Evolutionary conservation across 2,888 invertebrate genomes (phyloP).

Genomic region (Fabriciana adippe): DNA sequence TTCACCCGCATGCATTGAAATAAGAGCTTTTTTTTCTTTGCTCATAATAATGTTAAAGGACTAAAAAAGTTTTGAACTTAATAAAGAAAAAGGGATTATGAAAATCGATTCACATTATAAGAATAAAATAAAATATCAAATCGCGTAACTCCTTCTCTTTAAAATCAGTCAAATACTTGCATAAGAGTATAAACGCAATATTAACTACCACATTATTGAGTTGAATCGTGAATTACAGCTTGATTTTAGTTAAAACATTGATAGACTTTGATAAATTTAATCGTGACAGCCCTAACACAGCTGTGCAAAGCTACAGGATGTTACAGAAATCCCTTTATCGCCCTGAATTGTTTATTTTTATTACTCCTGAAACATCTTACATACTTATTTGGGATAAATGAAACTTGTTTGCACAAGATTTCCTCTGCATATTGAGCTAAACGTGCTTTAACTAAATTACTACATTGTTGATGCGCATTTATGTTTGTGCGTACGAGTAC

Average conservation of each 20-base stretch:
- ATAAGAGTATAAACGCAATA: too few relatives aligned
- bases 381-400: slow-evolving; percentile 10
- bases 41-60: too few relatives aligned
- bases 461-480: background rate
- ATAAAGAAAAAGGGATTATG: too few relatives aligned
- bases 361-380: slow-evolving; percentile 19
- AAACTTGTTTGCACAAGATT: background rate
- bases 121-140: too few relatives aligned
- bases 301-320: slow-evolving; percentile 43
- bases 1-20: too few relatives aligned
- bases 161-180: too few relatives aligned
- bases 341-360: slow-evolving; percentile 39
- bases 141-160: too few relatives aligned
- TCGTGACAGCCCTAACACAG: slow-evolving; percentile 29
- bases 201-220: too few relatives aligned
- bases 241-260: background rate
- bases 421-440: background rate
- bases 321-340: slow-evolving; percentile 46
- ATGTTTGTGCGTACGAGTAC: background rate
- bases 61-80: too few relatives aligned
- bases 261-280: slow-evolving; percentile 11
- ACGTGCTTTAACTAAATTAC: slow-evolving; percentile 10
- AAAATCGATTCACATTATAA: too few relatives aligned
- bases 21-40: too few relatives aligned
- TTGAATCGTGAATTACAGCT: background rate